Evolutionary conservation across 2,113 vertebrate genomes (phyloP), one percentile per base, ranked within the genome.

Genomic region (Scalopus aquaticus): DNA sequence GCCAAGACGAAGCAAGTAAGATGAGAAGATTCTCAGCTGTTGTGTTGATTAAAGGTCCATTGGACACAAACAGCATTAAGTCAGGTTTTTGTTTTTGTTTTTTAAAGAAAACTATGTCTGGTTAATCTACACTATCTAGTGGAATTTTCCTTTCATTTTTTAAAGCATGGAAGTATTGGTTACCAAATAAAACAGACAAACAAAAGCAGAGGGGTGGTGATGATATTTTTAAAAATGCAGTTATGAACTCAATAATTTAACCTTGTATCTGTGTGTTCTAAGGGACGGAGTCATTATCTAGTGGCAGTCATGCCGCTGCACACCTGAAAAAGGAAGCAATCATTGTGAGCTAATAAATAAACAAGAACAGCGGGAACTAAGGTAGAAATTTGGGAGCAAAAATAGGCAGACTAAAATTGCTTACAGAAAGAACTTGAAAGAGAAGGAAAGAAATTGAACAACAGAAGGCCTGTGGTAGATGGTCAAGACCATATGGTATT

Each of bases 321-420:
- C 16, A 56, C 6, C 73, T 69, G 42, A 85, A 67, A 90, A 94
- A 93, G 60, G 46, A 95, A 93, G n/a, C 24, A 28, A 69, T 64
- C 12, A 16, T 30, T 82, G 26, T 60, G 64, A 91, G 81, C 44
- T 65, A 83, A 76, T 42, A 56, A 58, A 64, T 73, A 80, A 85
- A 94, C 62, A 79, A 0, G 2, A 54, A 49, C 70, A 56, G 73
- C 49, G 7, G 73, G 62, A 79, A 49, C 20, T n/a, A 70, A 88
- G 32, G 81, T 78, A 6, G 78, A 79, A 9, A 51, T 65, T 88
- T 22, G 37, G 35, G 19, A 76, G 76, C 26, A 65, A n/a, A 95
- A 88, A 95, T 3, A 58, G 81, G 28, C 74, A 85, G 51, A 93
- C 64, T 84, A 54, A 94, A 84, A 91, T 9, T 54, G 76, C 65